Percentiles rank a stretch among this genome's conserved stretches.
Evolutionary conservation across 1,140 invertebrate species (phyloP).

Genomic region (Drosophila quadrilineata): DNA sequence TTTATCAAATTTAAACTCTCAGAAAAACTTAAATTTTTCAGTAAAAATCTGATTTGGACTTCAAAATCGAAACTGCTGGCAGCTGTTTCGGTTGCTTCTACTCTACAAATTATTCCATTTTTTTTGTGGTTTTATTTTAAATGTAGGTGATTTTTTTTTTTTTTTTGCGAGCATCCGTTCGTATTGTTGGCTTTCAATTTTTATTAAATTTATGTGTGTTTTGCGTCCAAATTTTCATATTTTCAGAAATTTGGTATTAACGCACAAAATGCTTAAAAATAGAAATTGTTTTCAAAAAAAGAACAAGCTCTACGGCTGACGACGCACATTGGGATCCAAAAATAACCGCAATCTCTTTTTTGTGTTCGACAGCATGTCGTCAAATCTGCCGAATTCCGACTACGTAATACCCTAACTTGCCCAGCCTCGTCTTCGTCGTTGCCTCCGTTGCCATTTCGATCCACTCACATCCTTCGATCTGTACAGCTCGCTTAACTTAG

Average conservation of each 20-base stretch:
- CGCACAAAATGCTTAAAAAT: constrained; percentile 69
- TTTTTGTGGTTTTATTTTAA: no score
- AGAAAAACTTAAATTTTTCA: no score
- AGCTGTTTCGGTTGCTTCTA: no score
- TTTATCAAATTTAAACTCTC: no score
- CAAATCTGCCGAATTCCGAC: constrained; percentile 17
- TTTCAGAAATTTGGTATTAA: constrained; percentile 77
- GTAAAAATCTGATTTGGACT: no score
- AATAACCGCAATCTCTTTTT: constrained; percentile 40
- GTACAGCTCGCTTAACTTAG: neutral
- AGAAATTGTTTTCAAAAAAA: constrained; percentile 74
- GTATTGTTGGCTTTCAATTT: constrained; percentile 50
- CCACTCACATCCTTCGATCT: neutral
- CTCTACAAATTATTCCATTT: neutral
- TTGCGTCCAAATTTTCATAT: constrained; percentile 55
- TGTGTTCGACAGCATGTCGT: no score
- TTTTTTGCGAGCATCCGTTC: neutral
- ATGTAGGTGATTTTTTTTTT: no score
- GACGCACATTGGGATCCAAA: constrained; percentile 71
- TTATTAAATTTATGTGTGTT: constrained; percentile 74
- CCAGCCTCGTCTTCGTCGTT: no score
- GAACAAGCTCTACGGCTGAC: constrained; percentile 61
- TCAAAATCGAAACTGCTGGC: no score
- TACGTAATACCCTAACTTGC: constrained; percentile 40
- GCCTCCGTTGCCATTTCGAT: neutral